Evolutionary conservation across 2,888 invertebrate genomes (phyloP), one percentile per base, ranked within the genome.

Genomic region (Teleogryllus oceanicus): DNA sequence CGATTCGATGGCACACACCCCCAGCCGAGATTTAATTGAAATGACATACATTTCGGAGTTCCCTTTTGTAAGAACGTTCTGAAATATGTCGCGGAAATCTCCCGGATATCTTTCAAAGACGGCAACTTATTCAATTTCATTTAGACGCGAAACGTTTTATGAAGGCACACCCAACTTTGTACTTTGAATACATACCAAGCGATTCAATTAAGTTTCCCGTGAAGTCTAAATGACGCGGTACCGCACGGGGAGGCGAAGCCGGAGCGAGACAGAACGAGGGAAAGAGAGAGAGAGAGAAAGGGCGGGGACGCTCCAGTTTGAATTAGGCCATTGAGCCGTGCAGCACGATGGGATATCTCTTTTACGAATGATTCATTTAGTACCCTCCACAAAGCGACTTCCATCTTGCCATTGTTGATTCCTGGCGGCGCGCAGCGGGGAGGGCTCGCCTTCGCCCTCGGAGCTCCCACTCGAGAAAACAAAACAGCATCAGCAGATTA

Each of bases 401-500:
- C 62, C 62, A 62, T 62, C 62, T 62, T 62, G 62, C 62, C 62
- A 62, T 62, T 62, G 62, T 62, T 62, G 62, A 62, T 62, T 62
- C n/a, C 62, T 62, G 62, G 62, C 62, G 62, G n/a, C 62, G 62
- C 62, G 62, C 62, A n/a, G 16, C 62, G 49, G 49, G 18, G 78
- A 5, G 74, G 10, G 20, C n/a, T 20, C 74, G 20, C 74, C 74
- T 20, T 74, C 74, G 74, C 74, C 74, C n/a, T 74, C 74, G 74
- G 74, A 37, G 37, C 37, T 37, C 8, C 78, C 75, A 78, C 80
- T 80, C 74, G 74, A 78, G 78, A 50, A 78, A 78, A 80, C 80
- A 80, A 78, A 80, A 80, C 80, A 80, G 75, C 80, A 78, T 78
- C 80, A 62, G 62, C 78, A 80, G 79, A 79, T 80, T 80, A 80